Base-by-base conservation (phyloP, 2,797 vertebrate species). In the Eulemur rubriventer region DNA sequence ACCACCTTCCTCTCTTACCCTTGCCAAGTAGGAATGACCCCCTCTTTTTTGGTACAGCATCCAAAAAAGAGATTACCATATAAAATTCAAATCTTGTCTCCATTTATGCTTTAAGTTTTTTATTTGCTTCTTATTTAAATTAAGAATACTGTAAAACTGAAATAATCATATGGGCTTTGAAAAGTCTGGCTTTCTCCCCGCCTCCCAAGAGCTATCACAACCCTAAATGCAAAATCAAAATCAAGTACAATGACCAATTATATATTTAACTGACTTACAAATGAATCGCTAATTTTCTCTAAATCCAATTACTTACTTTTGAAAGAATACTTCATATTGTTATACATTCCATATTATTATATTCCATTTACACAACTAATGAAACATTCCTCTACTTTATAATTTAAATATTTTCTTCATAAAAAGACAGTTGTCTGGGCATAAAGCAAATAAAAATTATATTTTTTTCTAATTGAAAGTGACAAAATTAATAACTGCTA, bases 401-500 rank as follows among this genome's bases (percentile, higher is more conserved):
- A 0, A 94, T 46, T 35, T 70, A 78, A 52, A 91, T 26, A 4
- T 43, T 80, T 89, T 61, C 65, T 76, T 89, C 69, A 75, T 5
- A 48, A 61, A 94, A 72, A 55, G 57, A 90, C 14, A 85, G 55
- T 24, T 13, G 69, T 38, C 22, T 28, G 35, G 1, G 20, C 0
- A 73, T 2, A 91, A 95, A 97, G 95, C 28, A 94, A 93, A 95
- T 13, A 70, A 70, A 88, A 91, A 95, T 87, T 92, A 57, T 93
- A 93, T 81, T 92, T 97, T 91, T 97, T 95, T 67, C 72, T 95
- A 93, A 96, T 52, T 75, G 28, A 65, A 95, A 97, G 94, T 88
- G 97, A 98, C 63, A 73, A 96, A 98, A 86, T 91, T 97, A 98
- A 98, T 98, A 98, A 98, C 65, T 97, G 98, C 97, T 98, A 88